These are phyloP conservation scores for Drosophila suzukii DNA, from an alignment of 1,140 invertebrate genomes.

Conservation along the genomic window DNA sequence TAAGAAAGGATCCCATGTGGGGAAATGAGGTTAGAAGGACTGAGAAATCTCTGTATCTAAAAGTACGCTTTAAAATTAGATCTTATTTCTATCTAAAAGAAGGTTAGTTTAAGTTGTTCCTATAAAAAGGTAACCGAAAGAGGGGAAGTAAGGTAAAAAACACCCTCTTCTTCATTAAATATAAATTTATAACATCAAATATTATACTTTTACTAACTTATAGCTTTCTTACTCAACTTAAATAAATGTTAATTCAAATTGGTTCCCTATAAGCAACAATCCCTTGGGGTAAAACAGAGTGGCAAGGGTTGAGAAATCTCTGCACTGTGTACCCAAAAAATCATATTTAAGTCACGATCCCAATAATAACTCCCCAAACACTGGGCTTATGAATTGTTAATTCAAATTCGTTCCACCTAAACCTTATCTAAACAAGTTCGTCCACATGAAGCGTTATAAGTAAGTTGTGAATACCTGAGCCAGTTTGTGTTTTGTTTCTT, in stretches of 20 bases:
- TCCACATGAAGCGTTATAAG: not conserved
- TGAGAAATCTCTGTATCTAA: conserved; percentile 26
- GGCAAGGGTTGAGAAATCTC: not conserved
- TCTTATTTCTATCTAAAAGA: conserved; percentile 29
- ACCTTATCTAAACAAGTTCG: conserved; percentile 11
- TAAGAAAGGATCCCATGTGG: conserved; percentile 30
- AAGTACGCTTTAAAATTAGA: conserved; percentile 21
- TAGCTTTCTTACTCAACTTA: not conserved
- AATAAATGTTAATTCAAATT: not conserved
- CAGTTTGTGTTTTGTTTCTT: conserved; percentile 33
- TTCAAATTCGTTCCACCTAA: conserved; percentile 20
- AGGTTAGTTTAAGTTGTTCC: not conserved
- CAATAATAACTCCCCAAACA: conserved; percentile 1
- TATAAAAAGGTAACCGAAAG: too few relatives aligned
- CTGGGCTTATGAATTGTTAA: conserved; percentile 17
- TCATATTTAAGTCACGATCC: not conserved
- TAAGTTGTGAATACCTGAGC: conserved; percentile 27
- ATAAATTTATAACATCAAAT: too few relatives aligned
- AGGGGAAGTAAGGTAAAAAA: too few relatives aligned
- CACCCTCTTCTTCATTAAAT: too few relatives aligned
- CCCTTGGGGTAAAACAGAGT: too few relatives aligned
- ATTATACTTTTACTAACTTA: too few relatives aligned
- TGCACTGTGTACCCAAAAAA: not conserved
- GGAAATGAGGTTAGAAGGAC: conserved; percentile 24
- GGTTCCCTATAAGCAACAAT: not conserved